Base-by-base conservation (phyloP, 2,797 vertebrate species). In the Merluccius polli region DNA sequence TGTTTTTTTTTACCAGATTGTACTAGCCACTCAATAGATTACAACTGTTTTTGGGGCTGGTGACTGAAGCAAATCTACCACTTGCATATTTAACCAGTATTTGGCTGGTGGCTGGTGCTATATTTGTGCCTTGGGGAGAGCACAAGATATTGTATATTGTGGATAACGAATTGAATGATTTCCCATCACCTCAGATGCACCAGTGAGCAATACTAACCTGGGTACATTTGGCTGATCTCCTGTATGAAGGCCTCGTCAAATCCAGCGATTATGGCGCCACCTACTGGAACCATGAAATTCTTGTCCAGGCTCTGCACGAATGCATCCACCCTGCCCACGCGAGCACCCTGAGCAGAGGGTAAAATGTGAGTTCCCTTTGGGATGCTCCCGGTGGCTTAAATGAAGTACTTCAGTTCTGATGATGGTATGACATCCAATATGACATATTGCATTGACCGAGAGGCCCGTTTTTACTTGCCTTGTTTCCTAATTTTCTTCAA, bases 271-370 rank as follows among this genome's bases (percentile, higher is more conserved):
- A 99, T 90, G 91, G 98, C 98, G 44, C 98, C 98, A 92, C 98
- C 98, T 94, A 99, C 98, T 91, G 98, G 98, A 88, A 99, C 97
- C 98, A 99, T 95, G 73, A 99, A 99, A 93, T 99, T 99, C 92
- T 99, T 99, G 92, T 99, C 98, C 93, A 99, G 87, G 88, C 97
- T 99, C 90, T 99, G 98, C 16, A 99, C 94, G 85, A 99, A 99
- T 78, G 96, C 97, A 36, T 99, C 98, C 5, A 99, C 95, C 89
- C 97, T 95, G 81, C 98, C 98, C 68, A 96, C 91, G 21, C 95
- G 95, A 71, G 95, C 94, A 0, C 96, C 98, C 97, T 99, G 83
- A 79, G 73, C 77, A 7, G 44, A 21, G 44, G 16, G 44, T 15
- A 18, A 48, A 21, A 48, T 18, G 5, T 48, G 44, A 48, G 44